Base-by-base conservation (phyloP, 1,140 invertebrate genomes). In the Micrasema longulum region DNA sequence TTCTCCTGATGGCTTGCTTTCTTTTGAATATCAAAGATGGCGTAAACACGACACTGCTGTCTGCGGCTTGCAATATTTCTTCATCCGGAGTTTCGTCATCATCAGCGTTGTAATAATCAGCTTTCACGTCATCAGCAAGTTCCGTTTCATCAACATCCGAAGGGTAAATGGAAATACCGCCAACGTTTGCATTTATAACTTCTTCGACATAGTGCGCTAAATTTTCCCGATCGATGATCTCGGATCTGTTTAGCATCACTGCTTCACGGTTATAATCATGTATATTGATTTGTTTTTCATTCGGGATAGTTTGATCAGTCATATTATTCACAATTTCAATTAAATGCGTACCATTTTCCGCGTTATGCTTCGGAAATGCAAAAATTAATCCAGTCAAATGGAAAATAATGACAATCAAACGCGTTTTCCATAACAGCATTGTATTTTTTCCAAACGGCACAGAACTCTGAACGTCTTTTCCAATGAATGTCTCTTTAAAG, bases 1-100 rank as follows among this genome's bases (percentile, higher is more conserved):
- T 70, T 22, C 41, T 60, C 55, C 12, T 62, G 0, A 70, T 43
- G 26, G 52, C 36, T 26, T 68, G 50, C 22, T 31, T 68, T 36
- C 35, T 48, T 38, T 41, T 63, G 43, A 60, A 70, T n/a, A 63
- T 43, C 4, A 70, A n/a, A 9, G 55, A 50, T 6, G 68, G 68
- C 20, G 55, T 70, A 35, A 70, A 62, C 3, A 47, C 52, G 1
- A 70, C 35, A 20, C 45, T 36, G 18, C 23, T 23, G 11, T 50
- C 52, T 6, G 48, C 68, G 10, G 55, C 35, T 6, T 48, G 11
- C 23, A 70, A 50, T 7, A 50, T n/a, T 36, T 62, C 68, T 6
- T 14, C 64, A 52, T 50, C 64, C 20, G 22, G 31, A 4, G 35
- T 35, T 18, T 65, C 23, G 11, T 9, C 20, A 23, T 18, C 62